Conservation (phyloP, 2,797 vertebrate genomes). For the Hipposideros larvatus region DNA sequence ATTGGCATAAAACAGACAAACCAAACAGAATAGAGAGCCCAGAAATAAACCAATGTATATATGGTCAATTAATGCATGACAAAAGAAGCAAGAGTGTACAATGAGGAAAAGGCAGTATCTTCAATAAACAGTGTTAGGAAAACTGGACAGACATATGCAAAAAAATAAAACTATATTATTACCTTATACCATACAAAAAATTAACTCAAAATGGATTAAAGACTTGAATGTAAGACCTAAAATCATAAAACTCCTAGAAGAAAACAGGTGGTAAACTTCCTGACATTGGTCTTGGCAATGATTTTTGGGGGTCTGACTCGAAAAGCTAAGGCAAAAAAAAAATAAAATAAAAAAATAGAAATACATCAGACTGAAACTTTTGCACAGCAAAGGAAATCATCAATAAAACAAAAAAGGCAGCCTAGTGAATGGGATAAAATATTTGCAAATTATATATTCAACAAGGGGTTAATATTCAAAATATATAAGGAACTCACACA, state of each 20-base stretch:
- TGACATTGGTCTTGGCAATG: not conserved
- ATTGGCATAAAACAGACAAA: not conserved
- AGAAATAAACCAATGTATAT: not conserved
- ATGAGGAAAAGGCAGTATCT: not conserved
- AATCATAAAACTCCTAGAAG: not conserved
- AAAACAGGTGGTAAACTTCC: not conserved
- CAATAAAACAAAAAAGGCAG: not conserved
- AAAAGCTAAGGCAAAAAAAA: not conserved
- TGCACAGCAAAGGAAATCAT: not conserved
- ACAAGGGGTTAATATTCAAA: not conserved
- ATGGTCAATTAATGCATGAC: not conserved
- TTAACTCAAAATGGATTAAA: not conserved
- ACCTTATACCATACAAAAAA: not conserved
- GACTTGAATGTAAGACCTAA: not conserved
- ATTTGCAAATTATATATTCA: not conserved
- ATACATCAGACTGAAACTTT: not conserved
- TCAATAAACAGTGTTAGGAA: not conserved
- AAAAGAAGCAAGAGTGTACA: not conserved
- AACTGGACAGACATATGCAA: not conserved
- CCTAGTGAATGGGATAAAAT: not conserved
- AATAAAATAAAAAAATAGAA: not conserved
- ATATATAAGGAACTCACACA: not conserved
- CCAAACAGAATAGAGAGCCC: not conserved
- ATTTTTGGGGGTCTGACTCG: not conserved
- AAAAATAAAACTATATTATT: not conserved